A percentile compares a stretch with the other conserved stretches of the same genome.
phyloP scores from a whole-genome alignment of 2,113 vertebrate genomes.

The Hiodon alosoides region DNA sequence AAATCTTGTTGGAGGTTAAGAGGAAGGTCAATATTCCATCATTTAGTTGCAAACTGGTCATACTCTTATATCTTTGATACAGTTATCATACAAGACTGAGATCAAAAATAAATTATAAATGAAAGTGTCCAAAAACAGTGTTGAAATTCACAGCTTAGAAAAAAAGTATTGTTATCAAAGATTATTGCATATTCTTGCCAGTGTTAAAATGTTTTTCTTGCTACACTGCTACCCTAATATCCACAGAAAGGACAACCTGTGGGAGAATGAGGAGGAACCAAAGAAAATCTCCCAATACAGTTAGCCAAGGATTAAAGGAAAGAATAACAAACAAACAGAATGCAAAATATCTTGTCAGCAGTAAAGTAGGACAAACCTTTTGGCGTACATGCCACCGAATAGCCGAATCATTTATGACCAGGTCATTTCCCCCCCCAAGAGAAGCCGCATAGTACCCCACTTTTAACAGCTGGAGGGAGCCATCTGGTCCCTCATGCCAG shows the following conservation, averaged over 20 bases:
- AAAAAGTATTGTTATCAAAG: neutral
- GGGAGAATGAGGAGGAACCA: conserved; percentile 16
- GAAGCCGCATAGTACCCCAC: conserved; percentile 61
- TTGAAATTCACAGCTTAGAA: neutral
- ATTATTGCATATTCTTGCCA: neutral
- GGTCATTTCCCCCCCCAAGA: conserved; percentile 32
- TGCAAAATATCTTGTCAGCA: conserved; percentile 31
- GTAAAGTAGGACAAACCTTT: conserved; percentile 51
- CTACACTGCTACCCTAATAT: conserved; percentile 9
- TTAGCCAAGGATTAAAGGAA: conserved; percentile 35
- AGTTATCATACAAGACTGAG: too few species aligned
- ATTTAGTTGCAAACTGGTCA: too few species aligned
- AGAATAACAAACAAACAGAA: conserved; percentile 41
- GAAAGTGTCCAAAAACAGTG: neutral
- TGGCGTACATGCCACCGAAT: conserved; percentile 55
- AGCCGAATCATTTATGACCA: conserved; percentile 50
- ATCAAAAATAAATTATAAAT: too few species aligned
- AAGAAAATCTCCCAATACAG: conserved; percentile 20
- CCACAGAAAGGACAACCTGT: neutral
- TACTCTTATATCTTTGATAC: too few species aligned
- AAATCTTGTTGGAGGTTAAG: too few species aligned
- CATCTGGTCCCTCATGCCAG: conserved; percentile 52
- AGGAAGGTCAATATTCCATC: too few species aligned
- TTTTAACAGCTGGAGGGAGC: conserved; percentile 49
- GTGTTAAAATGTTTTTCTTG: neutral